A percentile compares a stretch with the other conserved stretches of the same genome.
Evolutionary conservation across 2,797 vertebrate species (phyloP).

Genomic region (Pogoniulus pusillus): DNA sequence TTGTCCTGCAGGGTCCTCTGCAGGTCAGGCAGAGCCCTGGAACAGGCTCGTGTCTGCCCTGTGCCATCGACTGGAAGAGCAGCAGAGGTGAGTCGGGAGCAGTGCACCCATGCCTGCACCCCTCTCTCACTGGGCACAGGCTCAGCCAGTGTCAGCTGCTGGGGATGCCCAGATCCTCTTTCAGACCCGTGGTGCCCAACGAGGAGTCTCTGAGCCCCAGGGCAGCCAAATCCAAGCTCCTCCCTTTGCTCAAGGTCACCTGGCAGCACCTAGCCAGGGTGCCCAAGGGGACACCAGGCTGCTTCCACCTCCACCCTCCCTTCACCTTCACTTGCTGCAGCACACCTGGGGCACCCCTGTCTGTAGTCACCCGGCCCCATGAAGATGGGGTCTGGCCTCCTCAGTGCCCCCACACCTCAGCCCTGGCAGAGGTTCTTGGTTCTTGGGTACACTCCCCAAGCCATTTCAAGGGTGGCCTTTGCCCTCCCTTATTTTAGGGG

Average conservation of each 20-base stretch:
- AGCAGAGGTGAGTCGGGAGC: background rate
- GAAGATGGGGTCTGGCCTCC: background rate
- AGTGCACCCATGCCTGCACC: accelerated
- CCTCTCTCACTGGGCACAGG: background rate
- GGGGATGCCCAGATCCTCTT: background rate
- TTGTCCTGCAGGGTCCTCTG: background rate
- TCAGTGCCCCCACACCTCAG: background rate
- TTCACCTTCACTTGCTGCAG: background rate
- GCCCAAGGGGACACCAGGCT: background rate
- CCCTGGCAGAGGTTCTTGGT: background rate
- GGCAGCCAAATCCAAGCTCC: background rate
- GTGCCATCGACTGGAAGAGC: accelerated
- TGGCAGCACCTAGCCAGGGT: background rate
- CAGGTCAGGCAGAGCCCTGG: background rate
- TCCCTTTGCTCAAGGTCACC: background rate
- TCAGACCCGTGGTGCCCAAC: background rate
- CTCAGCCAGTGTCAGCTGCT: background rate
- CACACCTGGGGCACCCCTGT: background rate
- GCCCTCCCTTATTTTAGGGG: background rate
- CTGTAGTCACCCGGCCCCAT: background rate
- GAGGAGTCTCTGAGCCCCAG: background rate
- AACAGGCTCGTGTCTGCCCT: background rate
- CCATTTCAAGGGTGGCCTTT: background rate
- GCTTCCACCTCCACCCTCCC: background rate
- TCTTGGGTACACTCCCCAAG: background rate